phyloP scores from a whole-genome alignment of 2,797 vertebrate species.

The Leptoclinus maculatus region DNA sequence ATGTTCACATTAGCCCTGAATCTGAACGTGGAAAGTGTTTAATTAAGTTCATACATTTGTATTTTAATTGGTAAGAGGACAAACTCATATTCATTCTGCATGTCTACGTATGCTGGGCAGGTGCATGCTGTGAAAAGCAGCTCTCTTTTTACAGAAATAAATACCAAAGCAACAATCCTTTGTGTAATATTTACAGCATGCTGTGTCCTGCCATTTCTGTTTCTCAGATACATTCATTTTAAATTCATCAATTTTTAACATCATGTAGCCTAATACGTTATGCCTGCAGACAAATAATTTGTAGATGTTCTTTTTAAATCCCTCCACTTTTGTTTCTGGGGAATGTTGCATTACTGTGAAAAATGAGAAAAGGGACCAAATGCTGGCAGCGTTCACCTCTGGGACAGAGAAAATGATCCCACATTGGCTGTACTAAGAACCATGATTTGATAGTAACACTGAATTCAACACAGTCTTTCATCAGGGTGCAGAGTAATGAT shows the following conservation, averaged over 20 bases:
- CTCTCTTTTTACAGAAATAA: conserved; percentile 23
- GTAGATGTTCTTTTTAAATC: conserved; percentile 31
- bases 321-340: conserved; percentile 28
- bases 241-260: conserved; percentile 27
- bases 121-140: conserved; percentile 7
- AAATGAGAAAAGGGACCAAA: conserved; percentile 14
- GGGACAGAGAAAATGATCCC: conserved; percentile 11
- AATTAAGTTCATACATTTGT: background rate
- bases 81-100: background rate
- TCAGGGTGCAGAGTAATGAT: conserved; percentile 4
- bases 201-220: conserved; percentile 3
- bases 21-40: background rate
- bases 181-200: conserved; percentile 28
- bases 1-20: background rate
- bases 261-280: background rate
- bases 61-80: background rate
- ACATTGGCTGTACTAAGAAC: conserved; percentile 18
- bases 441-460: conserved; percentile 31
- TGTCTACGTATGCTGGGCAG: background rate
- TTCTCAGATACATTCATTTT: conserved; percentile 34
- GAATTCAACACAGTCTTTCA: conserved; percentile 7
- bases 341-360: conserved; percentile 27
- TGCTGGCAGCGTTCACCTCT: conserved; percentile 10
- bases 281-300: conserved; percentile 24
- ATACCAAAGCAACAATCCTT: conserved; percentile 22